Evolutionary conservation across 2,113 vertebrate species (phyloP).

Genomic region (Elephas maximus): DNA sequence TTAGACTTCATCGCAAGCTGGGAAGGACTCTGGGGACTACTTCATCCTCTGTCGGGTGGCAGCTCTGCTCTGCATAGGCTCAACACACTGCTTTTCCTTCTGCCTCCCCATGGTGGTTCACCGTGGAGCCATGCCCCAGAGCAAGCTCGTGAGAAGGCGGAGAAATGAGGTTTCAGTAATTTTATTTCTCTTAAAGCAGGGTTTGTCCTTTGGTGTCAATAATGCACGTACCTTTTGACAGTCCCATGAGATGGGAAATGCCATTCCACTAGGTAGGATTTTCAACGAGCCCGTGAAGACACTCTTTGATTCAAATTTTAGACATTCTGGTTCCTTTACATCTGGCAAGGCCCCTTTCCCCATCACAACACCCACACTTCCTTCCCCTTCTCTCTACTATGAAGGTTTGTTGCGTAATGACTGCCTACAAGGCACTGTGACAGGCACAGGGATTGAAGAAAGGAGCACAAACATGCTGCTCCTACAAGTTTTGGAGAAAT

Average conservation of each 20-base stretch:
- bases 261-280: neutral
- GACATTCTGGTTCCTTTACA: rapidly evolving
- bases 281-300: neutral
- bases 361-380: rapidly evolving
- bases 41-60: too few relatives aligned
- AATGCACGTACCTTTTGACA: rapidly evolving
- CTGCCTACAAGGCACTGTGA: too few relatives aligned
- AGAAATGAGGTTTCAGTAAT: rapidly evolving
- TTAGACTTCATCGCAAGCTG: neutral
- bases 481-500: rapidly evolving
- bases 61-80: neutral
- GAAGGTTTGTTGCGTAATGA: too few relatives aligned
- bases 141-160: rapidly evolving
- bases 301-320: rapidly evolving
- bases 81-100: rapidly evolving
- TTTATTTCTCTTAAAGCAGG: neutral
- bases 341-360: too few relatives aligned
- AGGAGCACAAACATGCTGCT: rapidly evolving
- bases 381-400: neutral
- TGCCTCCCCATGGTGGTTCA: rapidly evolving
- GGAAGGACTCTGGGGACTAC: rapidly evolving
- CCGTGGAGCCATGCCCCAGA: rapidly evolving
- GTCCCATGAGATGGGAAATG: rapidly evolving
- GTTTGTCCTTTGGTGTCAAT: neutral
- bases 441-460: rapidly evolving